phyloP scores from a whole-genome alignment of 2,888 invertebrate species.

The Nemoura dubitans region DNA sequence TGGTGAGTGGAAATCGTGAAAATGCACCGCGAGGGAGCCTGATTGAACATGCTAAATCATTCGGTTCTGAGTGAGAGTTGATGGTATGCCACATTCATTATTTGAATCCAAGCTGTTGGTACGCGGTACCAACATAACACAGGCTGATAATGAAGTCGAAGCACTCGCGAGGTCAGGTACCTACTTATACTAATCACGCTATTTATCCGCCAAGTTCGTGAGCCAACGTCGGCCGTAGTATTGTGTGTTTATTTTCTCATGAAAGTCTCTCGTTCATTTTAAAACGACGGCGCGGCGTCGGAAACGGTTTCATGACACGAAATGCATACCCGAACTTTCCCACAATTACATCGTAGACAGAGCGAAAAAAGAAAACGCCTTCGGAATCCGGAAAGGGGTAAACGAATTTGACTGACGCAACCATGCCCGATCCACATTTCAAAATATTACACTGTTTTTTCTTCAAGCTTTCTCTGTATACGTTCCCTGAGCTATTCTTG shows the following conservation, averaged over 20 bases:
- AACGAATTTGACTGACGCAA: conserved; percentile 30
- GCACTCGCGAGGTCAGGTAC: background rate
- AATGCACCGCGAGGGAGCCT: background rate
- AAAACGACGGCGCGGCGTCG: background rate
- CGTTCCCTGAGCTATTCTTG: background rate
- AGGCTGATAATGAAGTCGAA: background rate
- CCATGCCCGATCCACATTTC: conserved; percentile 19
- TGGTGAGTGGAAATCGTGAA: background rate
- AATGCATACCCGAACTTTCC: background rate
- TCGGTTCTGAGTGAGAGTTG: background rate
- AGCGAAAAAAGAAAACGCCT: conserved; percentile 10
- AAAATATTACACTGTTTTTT: conserved; percentile 36
- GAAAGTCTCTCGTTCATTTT: conserved; percentile 4
- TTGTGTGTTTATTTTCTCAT: conserved; percentile 12
- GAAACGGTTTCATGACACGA: conserved; percentile 35
- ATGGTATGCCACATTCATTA: background rate
- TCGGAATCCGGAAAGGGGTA: conserved; percentile 27
- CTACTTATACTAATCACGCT: background rate
- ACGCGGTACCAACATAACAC: background rate
- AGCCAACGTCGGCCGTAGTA: background rate
- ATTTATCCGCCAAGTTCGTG: background rate
- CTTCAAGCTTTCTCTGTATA: background rate
- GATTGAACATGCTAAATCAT: background rate
- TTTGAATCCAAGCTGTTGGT: background rate
- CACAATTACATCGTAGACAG: conserved; percentile 17